These are phyloP conservation scores for Elymnias hypermnestra DNA, from an alignment of 1,140 invertebrate genomes.

Conservation along the genomic window DNA sequence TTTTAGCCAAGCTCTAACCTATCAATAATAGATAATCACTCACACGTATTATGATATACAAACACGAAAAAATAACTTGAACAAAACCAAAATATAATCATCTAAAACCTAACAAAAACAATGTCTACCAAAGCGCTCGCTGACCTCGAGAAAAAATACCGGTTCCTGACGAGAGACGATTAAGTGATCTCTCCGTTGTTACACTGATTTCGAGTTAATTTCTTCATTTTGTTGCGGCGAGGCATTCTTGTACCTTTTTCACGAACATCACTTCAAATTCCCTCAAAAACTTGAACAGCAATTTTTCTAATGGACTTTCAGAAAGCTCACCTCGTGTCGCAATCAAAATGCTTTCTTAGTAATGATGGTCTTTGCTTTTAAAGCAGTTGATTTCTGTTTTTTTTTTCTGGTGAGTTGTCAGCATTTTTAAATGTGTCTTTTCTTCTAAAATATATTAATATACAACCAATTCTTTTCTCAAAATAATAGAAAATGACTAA, in stretches of 20 bases:
- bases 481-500: too few species aligned
- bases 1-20: too few species aligned
- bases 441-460: too few species aligned
- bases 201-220: constrained; percentile 69
- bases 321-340: constrained; percentile 23
- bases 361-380: constrained; percentile 29
- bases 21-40: too few species aligned
- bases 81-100: too few species aligned
- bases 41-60: too few species aligned
- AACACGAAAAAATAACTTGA: too few species aligned
- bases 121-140: constrained; percentile 32
- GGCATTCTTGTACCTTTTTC: constrained; percentile 41
- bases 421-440: too few species aligned
- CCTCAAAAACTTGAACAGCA: constrained; percentile 42
- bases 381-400: constrained; percentile 15
- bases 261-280: constrained; percentile 31
- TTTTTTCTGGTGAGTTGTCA: not conserved
- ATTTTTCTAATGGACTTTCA: constrained; percentile 57
- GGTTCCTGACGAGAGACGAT: constrained; percentile 47
- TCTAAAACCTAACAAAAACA: constrained; percentile 30
- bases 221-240: constrained; percentile 61
- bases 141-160: constrained; percentile 44
- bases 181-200: constrained; percentile 66
- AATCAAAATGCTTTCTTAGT: constrained; percentile 30
- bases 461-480: too few species aligned